A percentile compares a stretch with the other conserved stretches of the same genome.
These are phyloP conservation scores for Hypomecis punctinalis DNA, from an alignment of 2,888 invertebrate species.

Conservation along the genomic window DNA sequence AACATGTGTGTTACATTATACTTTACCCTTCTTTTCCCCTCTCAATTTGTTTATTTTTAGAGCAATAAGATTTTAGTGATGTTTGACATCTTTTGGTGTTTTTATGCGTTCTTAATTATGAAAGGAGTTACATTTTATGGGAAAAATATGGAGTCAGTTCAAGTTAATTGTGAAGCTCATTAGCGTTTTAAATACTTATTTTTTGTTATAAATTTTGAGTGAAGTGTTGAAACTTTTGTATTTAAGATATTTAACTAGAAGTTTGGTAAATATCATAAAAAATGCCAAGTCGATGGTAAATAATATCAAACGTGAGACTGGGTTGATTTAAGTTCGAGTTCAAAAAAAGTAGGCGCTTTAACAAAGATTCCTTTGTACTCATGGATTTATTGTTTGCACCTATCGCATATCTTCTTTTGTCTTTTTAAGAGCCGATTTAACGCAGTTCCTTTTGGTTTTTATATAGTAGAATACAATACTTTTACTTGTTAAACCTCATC, in stretches of 20 bases:
- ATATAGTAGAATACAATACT: no score
- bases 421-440: no score
- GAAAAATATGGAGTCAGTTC: constrained; percentile 19
- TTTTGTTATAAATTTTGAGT: no score
- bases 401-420: no score
- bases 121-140: constrained; percentile 15
- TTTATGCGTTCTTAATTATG: constrained; percentile 22
- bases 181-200: neutral
- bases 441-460: no score
- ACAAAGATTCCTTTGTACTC: no score
- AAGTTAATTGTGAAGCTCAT: constrained; percentile 11
- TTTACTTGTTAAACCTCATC: no score
- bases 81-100: constrained; percentile 17
- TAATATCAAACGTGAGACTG: no score
- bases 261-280: neutral
- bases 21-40: constrained; percentile 23
- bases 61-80: constrained; percentile 21
- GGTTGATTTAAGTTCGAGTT: no score
- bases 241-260: neutral
- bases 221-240: neutral
- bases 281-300: no score
- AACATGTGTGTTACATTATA: constrained; percentile 37
- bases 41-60: constrained; percentile 9
- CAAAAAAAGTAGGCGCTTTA: no score
- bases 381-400: no score